These are phyloP conservation scores for Nannoperca australis DNA, from an alignment of 2,797 vertebrate species.

Conservation along the genomic window DNA sequence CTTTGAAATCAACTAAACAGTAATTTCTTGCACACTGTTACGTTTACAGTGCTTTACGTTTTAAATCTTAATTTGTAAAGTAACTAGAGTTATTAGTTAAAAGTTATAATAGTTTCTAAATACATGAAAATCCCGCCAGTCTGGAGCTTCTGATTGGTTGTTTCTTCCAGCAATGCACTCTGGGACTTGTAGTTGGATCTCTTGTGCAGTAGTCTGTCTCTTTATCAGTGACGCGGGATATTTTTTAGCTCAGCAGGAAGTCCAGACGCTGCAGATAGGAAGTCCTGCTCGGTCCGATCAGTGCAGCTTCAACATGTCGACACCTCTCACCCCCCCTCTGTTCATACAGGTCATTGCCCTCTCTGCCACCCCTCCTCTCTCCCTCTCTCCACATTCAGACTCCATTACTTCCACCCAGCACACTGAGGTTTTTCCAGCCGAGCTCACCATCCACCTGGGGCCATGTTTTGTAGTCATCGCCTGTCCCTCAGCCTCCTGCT, in stretches of 20 bases:
- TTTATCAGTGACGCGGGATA: neutral
- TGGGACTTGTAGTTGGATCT: slow-evolving; percentile 20
- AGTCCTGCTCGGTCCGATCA: slow-evolving; percentile 22
- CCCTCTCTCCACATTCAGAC: slow-evolving; percentile 43
- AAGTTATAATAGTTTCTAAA: too few species aligned
- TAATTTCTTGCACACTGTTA: too few species aligned
- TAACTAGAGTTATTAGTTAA: too few species aligned
- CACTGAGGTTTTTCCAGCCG: slow-evolving; percentile 19
- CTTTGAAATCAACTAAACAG: too few species aligned
- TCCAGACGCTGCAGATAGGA: neutral
- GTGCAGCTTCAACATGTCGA: neutral
- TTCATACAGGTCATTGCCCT: slow-evolving; percentile 47
- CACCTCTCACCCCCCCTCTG: neutral
- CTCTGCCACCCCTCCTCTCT: slow-evolving; percentile 22
- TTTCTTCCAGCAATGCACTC: slow-evolving; percentile 18
- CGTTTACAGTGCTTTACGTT: too few species aligned
- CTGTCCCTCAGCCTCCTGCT: slow-evolving; percentile 52
- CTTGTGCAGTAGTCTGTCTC: neutral
- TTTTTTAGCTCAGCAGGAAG: neutral
- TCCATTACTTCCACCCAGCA: slow-evolving; percentile 34
- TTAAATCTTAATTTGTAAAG: too few species aligned
- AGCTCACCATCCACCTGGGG: slow-evolving; percentile 26
- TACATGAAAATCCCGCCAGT: too few species aligned
- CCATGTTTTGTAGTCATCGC: slow-evolving; percentile 58
- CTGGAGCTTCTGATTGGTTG: neutral